Conservation (phyloP, 2,888 invertebrate genomes). For the Lapara coniferarum region DNA sequence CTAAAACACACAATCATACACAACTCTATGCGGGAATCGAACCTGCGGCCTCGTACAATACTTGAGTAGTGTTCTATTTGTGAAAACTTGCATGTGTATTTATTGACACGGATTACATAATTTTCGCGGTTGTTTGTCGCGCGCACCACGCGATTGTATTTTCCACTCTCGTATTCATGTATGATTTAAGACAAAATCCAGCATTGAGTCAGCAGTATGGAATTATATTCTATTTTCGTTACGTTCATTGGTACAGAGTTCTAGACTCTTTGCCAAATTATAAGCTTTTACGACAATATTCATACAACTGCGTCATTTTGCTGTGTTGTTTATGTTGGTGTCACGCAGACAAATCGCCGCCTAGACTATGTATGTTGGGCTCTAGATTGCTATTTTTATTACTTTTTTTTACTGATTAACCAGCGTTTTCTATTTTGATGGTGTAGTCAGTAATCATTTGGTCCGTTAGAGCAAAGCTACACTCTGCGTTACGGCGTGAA, state of each 20-base stretch:
- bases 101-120: not conserved
- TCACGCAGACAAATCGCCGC: constrained; percentile 40
- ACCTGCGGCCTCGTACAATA: not conserved
- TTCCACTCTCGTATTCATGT: constrained; percentile 25
- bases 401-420: not conserved
- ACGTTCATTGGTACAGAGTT: constrained; percentile 64
- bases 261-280: constrained; percentile 75
- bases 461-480: too few species aligned
- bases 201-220: constrained; percentile 66
- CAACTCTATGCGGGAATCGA: not conserved
- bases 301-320: constrained; percentile 61
- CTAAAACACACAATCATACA: too few species aligned
- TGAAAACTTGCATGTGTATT: not conserved
- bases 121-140: not conserved
- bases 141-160: constrained; percentile 10
- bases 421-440: not conserved
- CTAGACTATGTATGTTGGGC: constrained; percentile 17
- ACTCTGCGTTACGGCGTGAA: too few species aligned
- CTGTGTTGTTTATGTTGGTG: constrained; percentile 49
- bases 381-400: constrained; percentile 2
- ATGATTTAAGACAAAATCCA: constrained; percentile 44
- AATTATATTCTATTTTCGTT: constrained; percentile 75
- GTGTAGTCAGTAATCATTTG: too few species aligned
- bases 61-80: not conserved
- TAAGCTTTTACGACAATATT: constrained; percentile 75